Conservation (phyloP, 2,797 vertebrate genomes). For the Melanotaenia parkinsoni region DNA sequence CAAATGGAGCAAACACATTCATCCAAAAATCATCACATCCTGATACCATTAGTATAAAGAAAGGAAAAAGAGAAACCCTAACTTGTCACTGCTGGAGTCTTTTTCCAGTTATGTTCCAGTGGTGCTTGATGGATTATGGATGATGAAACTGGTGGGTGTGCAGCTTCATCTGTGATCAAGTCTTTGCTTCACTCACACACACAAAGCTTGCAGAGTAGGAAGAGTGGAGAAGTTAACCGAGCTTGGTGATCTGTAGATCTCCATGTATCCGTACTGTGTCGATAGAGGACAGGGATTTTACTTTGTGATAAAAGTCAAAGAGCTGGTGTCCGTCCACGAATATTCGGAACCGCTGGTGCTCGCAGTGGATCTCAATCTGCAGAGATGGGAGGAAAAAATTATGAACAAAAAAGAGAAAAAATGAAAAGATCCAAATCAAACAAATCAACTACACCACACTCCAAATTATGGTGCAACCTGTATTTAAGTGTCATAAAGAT, state of each 20-base stretch:
- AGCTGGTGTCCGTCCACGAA: conserved; percentile 99
- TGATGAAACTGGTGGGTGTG: conserved; percentile 36
- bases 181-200: conserved; percentile 56
- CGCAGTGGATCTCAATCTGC: conserved; percentile 98
- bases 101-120: conserved; percentile 70
- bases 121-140: conserved; percentile 64
- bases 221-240: conserved; percentile 83
- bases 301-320: conserved; percentile 99
- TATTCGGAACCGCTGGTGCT: conserved; percentile 97
- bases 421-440: neutral
- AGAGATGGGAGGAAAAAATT: conserved; percentile 29
- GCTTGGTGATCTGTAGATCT: conserved; percentile 97
- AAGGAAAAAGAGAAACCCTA: conserved; percentile 26
- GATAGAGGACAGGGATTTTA: conserved; percentile 93
- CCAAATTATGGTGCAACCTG: neutral
- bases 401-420: neutral
- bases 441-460: no score
- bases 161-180: conserved; percentile 68
- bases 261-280: conserved; percentile 97
- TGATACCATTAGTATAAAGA: conserved; percentile 26
- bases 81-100: conserved; percentile 43
- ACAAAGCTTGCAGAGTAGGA: conserved; percentile 44
- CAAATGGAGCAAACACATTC: conserved; percentile 55
- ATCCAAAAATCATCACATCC: conserved; percentile 46
- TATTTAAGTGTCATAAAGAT: conserved; percentile 1